Evolutionary conservation across 1,140 invertebrate genomes (phyloP), one percentile per base, ranked within the genome.

Genomic region (Euura saliciscinereae): DNA sequence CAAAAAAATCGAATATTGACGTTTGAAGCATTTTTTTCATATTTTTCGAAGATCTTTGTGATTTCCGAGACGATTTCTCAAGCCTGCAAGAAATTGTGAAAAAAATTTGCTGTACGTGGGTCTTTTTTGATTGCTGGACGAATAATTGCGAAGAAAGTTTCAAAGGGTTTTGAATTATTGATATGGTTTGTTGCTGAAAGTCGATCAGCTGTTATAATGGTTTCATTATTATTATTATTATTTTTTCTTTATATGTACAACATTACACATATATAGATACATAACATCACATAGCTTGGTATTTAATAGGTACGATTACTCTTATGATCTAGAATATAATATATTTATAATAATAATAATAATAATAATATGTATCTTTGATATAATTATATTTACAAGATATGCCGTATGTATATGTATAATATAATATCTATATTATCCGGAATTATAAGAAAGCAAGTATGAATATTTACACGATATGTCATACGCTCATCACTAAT

Each of bases 231-330:
- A 59, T 59, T 8, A 59, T 59, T 59, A n/a, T 11, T 6, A 3
- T 59, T 59, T 65, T 80, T 81, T 78, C 76, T 79, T 77, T 80
- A 78, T 86, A 86, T 87, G 80, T 86, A 87, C 83, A 87, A 82
- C 79, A 78, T 86, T 85, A 85, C 79, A 85, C 75, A 80, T 82
- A 28, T 28, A 84, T 83, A 82, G 78, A 82, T 86, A 86, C 81
- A 85, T 84, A 85, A 86, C 84, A 87, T 87, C 86, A 87, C 85
- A 87, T 86, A 84, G 80, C 82, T 86, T 80, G 77, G 80, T 86
- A 85, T 76, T 84, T 78, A 81, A 11, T 77, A 79, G 77, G 80
- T 77, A 79, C 68, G 76, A 78, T 80, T 79, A 79, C 75, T 79
- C 76, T 79, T 81, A 59, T 6, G 80, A 77, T 71, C 46, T 76